These are phyloP conservation scores for Cydia pomonella DNA, from an alignment of 1,140 invertebrate genomes.

Conservation along the genomic window DNA sequence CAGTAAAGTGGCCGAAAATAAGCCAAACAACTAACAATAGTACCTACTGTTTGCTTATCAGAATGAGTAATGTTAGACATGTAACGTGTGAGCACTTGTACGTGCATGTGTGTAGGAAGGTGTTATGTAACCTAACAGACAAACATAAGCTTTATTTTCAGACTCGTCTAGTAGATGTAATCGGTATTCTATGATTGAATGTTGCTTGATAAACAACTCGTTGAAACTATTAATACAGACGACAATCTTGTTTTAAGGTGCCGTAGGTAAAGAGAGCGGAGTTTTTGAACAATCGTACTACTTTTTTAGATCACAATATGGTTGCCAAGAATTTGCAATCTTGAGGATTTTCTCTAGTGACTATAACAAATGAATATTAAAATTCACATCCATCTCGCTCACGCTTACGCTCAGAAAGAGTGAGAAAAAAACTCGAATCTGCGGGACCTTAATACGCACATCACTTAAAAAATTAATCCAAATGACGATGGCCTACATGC, in stretches of 20 bases:
- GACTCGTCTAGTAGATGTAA: neutral
- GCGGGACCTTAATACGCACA: slow-evolving; percentile 8
- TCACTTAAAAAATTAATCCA: neutral
- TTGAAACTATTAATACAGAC: slow-evolving; percentile 5
- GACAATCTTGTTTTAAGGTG: neutral
- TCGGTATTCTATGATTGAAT: slow-evolving; percentile 5
- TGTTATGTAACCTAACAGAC: slow-evolving; percentile 26
- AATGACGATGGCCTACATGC: no score
- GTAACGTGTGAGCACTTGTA: neutral
- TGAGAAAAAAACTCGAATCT: no score
- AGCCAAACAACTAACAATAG: neutral
- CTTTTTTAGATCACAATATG: no score
- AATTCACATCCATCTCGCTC: no score
- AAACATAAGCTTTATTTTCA: slow-evolving; percentile 22
- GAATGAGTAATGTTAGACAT: slow-evolving; percentile 12
- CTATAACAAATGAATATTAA: no score
- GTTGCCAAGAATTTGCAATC: no score
- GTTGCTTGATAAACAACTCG: slow-evolving; percentile 20
- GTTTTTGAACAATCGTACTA: no score
- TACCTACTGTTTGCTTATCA: slow-evolving; percentile 12
- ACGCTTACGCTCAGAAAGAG: no score
- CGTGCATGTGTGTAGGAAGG: neutral
- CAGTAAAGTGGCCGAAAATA: slow-evolving; percentile 2
- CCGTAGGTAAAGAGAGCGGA: no score
- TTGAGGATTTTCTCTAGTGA: no score